Evolutionary conservation across 92 coral and sea anemone genomes (phyloP), one percentile per base, ranked within the genome.

Genomic region (Diadumene lineata): DNA sequence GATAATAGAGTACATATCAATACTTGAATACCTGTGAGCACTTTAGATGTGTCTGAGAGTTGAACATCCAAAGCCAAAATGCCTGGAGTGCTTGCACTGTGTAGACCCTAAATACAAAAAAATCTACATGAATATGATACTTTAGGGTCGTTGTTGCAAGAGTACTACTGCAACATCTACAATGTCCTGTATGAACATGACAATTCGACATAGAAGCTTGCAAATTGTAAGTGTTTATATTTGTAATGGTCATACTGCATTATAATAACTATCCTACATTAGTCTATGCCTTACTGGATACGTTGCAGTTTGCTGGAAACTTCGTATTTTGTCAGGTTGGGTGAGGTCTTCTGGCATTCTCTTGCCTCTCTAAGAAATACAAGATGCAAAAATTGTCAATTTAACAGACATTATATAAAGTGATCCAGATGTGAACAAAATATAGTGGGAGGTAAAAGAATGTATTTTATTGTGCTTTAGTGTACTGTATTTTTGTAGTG

Each of bases 71-170:
- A 70, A 0, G 98, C 98, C 74, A 94, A 70, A 48, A 94, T 94
- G 65, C 98, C 98, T 76, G 98, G 98, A 50, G 92, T 90, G 68
- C 98, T 94, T 30, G 97, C 98, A 84, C 98, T 94, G 93, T 94
- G 98, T 33, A 94, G 89, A 48, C 98, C 98, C 98, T 94, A 24
- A 25, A 56, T 13, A 48, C 25, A 67, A n/a, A 60, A 32, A 56
- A 66, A 11, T 15, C 23, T 1, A 7, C 32, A 9, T 24, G 58
- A 53, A n/a, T n/a, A n/a, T n/a, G n/a, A n/a, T n/a, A n/a, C n/a
- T n/a, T n/a, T n/a, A n/a, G n/a, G n/a, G n/a, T n/a, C n/a, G n/a
- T n/a, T n/a, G n/a, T n/a, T n/a, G n/a, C n/a, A n/a, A n/a, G n/a
- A n/a, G n/a, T n/a, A n/a, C n/a, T n/a, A n/a, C n/a, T n/a, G n/a